Percentiles rank a stretch among this genome's conserved stretches.
phyloP scores from a whole-genome alignment of 2,888 invertebrate species.

The Blastobasis adustella region DNA sequence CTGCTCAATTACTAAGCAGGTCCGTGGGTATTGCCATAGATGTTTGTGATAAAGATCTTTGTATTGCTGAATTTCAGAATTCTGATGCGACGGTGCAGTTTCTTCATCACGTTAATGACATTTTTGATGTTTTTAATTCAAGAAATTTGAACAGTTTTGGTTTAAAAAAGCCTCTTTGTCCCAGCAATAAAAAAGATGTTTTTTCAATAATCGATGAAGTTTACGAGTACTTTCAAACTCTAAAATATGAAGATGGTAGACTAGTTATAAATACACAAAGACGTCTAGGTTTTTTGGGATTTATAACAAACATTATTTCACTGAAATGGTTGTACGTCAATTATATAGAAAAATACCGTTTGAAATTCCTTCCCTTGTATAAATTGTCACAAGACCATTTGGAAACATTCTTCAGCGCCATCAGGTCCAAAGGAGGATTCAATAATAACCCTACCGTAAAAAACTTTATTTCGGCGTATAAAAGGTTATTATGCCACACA shows the following conservation, averaged over 20 bases:
- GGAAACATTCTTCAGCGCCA: slow-evolving; percentile 1
- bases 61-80: too few relatives aligned
- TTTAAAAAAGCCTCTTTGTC: neutral
- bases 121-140: too few relatives aligned
- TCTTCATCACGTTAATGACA: too few relatives aligned
- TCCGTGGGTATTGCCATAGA: too few relatives aligned
- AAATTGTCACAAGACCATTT: neutral
- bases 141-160: too few relatives aligned
- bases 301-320: too few relatives aligned
- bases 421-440: neutral
- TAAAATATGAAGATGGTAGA: neutral
- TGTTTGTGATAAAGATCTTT: too few relatives aligned
- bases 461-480: too few relatives aligned
- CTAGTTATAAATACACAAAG: too few relatives aligned
- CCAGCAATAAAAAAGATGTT: neutral
- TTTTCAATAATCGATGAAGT: neutral
- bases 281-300: too few relatives aligned
- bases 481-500: neutral
- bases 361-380: neutral
- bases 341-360: neutral
- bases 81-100: too few relatives aligned
- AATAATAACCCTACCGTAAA: neutral
- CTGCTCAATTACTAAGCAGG: too few relatives aligned
- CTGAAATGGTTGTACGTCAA: neutral
- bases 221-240: neutral